A percentile compares a stretch with the other conserved stretches of the same genome.
Conservation (phyloP, 2,888 invertebrate genomes). For the Trachelus tabidus region DNA sequence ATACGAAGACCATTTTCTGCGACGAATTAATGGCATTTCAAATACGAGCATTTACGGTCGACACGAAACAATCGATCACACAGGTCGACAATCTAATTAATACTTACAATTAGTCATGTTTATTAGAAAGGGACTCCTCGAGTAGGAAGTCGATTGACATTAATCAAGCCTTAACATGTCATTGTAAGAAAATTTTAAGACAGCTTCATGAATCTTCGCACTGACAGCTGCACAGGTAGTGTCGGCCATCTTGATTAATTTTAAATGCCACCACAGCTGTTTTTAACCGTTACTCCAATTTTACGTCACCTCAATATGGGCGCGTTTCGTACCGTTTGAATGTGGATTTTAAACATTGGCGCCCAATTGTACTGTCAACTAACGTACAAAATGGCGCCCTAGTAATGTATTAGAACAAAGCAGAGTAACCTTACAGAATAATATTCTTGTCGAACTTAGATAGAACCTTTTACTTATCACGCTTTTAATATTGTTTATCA, state of each 20-base stretch:
- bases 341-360: neutral
- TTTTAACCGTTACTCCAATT: neutral
- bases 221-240: neutral
- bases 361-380: neutral
- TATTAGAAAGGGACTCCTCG: neutral
- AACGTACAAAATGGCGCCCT: neutral
- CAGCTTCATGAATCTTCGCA: neutral
- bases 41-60: neutral
- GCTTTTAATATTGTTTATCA: slow-evolving; percentile 49
- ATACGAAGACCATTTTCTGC: neutral
- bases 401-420: neutral
- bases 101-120: neutral
- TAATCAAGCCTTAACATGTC: neutral
- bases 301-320: neutral
- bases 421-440: neutral
- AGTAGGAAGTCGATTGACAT: neutral
- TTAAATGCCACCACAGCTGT: neutral
- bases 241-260: neutral
- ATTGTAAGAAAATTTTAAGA: neutral
- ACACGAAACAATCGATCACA: neutral
- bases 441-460: neutral
- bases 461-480: slow-evolving; percentile 61
- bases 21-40: neutral
- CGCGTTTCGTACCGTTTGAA: neutral
- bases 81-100: neutral